Base-by-base conservation (phyloP, 2,797 vertebrate genomes). In the Crenichthys baileyi region DNA sequence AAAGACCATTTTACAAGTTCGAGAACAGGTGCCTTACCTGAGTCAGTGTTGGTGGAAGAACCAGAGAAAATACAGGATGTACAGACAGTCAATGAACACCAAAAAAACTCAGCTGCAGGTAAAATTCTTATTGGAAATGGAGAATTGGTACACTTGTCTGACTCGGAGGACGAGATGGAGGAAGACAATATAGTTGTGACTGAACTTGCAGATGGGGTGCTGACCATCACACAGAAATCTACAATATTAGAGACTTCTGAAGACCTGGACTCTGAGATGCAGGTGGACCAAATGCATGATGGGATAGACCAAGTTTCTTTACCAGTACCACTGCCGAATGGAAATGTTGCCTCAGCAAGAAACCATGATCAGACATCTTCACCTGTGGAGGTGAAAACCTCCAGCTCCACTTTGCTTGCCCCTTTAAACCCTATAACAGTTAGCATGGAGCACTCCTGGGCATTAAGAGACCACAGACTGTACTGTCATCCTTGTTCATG, bases 401-500 rank as follows among this genome's bases (percentile, higher is more conserved):
- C 79, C 9, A 56, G 50, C 31, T 58, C 16, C 6, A 11, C 71
- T 6, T 0, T 1, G 0, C 26, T 72, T 72, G 55, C 77, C 31
- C 75, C 83, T 56, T 67, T 76, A 0, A 68, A 76, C 12, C 85
- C 88, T 0, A 83, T 95, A 7, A 22, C 73, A 4, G 70, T 95
- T 67, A 70, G 55, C 58, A 15, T 22, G 11, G 65, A 81, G 31
- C 81, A 92, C 71, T 22, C 18, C 16, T 83, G 87, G 82, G 92
- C 93, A 77, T 94, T 98, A 88, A 93, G 95, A 92, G 98, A 99
- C 94, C 98, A 99, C 89, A 94, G 93, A 70, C 83, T 92, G 74
- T 99, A 99, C 92, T 99, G 97, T 95, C 97, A 95, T 87, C 93
- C 91, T 53, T 89, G 86, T 58, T 91, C 90, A 4, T 92, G 93